Percentiles rank a stretch among this genome's conserved stretches.
phyloP scores from a whole-genome alignment of 2,797 vertebrate species.

The Chloroceryle inda region DNA sequence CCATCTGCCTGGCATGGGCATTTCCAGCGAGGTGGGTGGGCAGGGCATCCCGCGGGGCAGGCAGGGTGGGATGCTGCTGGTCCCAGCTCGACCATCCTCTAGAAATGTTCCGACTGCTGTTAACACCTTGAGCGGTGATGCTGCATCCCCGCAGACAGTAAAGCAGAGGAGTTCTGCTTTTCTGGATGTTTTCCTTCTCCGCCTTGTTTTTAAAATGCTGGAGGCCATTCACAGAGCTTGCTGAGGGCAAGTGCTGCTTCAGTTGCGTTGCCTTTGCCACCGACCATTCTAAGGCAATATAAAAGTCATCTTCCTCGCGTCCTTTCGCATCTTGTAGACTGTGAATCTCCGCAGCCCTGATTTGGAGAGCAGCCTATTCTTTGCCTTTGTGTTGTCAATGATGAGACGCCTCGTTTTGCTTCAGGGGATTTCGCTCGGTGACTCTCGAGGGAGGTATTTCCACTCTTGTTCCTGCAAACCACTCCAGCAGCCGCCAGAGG shows the following conservation, averaged over 20 bases:
- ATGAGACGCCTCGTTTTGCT: background rate
- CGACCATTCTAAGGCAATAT: background rate
- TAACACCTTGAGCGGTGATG: background rate
- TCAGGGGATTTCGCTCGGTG: background rate
- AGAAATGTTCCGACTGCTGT: background rate
- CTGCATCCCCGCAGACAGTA: background rate
- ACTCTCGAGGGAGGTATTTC: background rate
- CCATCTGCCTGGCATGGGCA: rapidly evolving
- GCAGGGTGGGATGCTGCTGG: background rate
- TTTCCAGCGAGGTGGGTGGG: rapidly evolving
- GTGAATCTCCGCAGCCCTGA: background rate
- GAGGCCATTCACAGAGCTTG: background rate
- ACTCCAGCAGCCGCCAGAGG: background rate
- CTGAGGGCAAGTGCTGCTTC: constrained; percentile 21
- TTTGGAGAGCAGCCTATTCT: background rate
- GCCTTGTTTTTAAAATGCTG: background rate
- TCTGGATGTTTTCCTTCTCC: background rate
- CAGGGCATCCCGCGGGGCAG: background rate
- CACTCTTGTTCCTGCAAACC: background rate
- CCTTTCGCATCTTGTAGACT: background rate
- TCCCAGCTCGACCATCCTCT: background rate
- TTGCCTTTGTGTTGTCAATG: background rate
- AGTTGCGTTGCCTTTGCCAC: background rate
- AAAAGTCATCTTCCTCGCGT: constrained; percentile 17
- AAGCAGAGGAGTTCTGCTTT: background rate